phyloP scores from a whole-genome alignment of 2,888 invertebrate species.

The Lithosia quadra region DNA sequence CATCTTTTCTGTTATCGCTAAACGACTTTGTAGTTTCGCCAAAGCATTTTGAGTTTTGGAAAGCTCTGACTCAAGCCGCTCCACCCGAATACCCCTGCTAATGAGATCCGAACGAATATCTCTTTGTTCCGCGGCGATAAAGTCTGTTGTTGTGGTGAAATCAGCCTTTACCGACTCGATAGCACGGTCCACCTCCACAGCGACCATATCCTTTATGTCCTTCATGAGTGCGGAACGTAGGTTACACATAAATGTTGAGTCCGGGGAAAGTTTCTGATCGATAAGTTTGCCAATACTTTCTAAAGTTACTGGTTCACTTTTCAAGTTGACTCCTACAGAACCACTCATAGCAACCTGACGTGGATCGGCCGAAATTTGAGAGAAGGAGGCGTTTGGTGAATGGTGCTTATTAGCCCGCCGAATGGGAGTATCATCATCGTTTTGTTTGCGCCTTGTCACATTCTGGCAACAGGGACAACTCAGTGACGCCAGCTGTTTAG shows the following conservation, averaged over 20 bases:
- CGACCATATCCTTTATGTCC: conserved; percentile 5
- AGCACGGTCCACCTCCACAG: no score
- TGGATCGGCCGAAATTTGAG: not conserved
- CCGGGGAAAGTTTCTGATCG: conserved; percentile 7
- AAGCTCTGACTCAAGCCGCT: conserved; percentile 16
- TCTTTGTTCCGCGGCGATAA: conserved; percentile 19
- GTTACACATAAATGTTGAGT: conserved; percentile 11
- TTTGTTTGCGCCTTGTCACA: not conserved
- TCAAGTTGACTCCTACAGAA: not conserved
- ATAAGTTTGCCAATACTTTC: conserved; percentile 13
- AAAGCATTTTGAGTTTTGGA: conserved; percentile 7
- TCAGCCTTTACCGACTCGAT: conserved; percentile 9
- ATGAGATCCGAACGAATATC: conserved; percentile 18
- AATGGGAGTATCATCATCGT: not conserved
- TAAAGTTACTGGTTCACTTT: not conserved
- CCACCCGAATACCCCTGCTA: conserved; percentile 13
- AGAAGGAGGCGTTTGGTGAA: no score
- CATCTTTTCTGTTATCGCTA: not conserved
- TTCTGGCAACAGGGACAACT: not conserved
- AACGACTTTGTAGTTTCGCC: conserved; percentile 17
- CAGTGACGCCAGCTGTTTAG: not conserved
- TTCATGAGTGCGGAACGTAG: conserved; percentile 5
- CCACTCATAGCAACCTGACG: conserved; percentile 1
- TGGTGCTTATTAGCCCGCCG: not conserved
- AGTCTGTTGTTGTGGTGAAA: conserved; percentile 28